phyloP scores from a whole-genome alignment of 92 coral and sea anemone species.

The Ricordea florida region DNA sequence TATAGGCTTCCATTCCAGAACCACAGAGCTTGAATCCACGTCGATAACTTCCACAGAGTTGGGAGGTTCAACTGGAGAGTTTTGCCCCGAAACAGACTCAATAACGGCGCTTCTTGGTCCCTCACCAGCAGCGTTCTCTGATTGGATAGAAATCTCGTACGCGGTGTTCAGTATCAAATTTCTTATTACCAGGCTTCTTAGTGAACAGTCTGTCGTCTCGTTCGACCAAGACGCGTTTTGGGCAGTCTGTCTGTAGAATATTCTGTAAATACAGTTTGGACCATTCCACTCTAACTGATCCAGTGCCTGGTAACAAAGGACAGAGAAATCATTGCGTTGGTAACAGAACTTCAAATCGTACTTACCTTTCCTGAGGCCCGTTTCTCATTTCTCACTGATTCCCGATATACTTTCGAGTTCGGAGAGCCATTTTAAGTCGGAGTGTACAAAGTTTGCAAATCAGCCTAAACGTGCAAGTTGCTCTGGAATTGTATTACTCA shows the following conservation, averaged over 20 bases:
- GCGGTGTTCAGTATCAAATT: slow-evolving; percentile 8
- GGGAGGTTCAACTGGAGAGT: slow-evolving; percentile 10
- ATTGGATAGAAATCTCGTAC: slow-evolving; percentile 27
- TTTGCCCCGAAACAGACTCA: slow-evolving; percentile 46
- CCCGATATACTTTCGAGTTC: too few relatives aligned
- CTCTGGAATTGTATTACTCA: too few relatives aligned
- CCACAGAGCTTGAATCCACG: slow-evolving; percentile 25
- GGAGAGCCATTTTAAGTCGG: too few relatives aligned
- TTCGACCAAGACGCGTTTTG: not conserved
- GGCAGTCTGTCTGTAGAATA: slow-evolving; percentile 18
- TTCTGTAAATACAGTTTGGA: slow-evolving; percentile 3
- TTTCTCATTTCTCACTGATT: too few relatives aligned
- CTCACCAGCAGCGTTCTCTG: slow-evolving; percentile 14
- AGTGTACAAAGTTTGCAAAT: too few relatives aligned
- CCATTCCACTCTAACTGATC: slow-evolving; percentile 47
- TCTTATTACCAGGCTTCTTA: not conserved
- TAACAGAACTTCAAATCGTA: too few relatives aligned
- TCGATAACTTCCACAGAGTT: not conserved
- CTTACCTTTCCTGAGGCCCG: too few relatives aligned
- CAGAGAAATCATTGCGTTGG: too few relatives aligned
- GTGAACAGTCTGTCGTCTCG: not conserved
- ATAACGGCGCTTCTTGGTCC: slow-evolving; percentile 56
- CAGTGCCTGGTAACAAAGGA: slow-evolving; percentile 56
- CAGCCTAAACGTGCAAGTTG: too few relatives aligned
- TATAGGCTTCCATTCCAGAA: slow-evolving; percentile 17